phyloP scores from a whole-genome alignment of 2,888 invertebrate genomes.

The Cephonodes hylas region DNA sequence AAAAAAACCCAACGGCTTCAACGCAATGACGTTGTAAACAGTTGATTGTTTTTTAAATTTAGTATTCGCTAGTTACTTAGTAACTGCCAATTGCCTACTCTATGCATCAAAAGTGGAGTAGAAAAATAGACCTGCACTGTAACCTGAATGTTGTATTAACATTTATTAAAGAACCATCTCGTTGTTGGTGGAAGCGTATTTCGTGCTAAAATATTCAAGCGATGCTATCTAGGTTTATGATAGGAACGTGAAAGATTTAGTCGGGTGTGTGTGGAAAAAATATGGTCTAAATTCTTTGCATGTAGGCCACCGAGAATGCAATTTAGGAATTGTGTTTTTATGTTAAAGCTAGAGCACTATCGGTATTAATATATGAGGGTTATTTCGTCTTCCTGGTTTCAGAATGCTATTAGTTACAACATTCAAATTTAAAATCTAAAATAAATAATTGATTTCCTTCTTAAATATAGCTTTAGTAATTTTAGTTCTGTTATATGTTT shows the following conservation, averaged over 20 bases:
- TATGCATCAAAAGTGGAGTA: not conserved
- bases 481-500: too few species aligned
- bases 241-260: not conserved
- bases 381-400: too few species aligned
- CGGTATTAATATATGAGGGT: too few species aligned
- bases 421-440: too few species aligned
- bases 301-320: not conserved
- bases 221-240: not conserved
- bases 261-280: not conserved
- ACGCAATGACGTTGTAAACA: too few species aligned
- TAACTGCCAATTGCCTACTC: not conserved
- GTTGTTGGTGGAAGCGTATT: not conserved
- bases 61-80: too few species aligned
- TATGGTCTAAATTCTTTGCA: not conserved
- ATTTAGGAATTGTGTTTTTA: not conserved
- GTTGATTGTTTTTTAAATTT: too few species aligned
- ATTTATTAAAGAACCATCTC: not conserved
- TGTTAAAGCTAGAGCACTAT: too few species aligned
- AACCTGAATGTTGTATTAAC: not conserved
- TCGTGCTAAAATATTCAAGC: not conserved
- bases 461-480: too few species aligned
- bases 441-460: too few species aligned
- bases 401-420: too few species aligned
- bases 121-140: not conserved
- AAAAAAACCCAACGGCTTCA: too few species aligned